Conservation (phyloP, 2,888 invertebrate genomes). For the Chrysotoxum bicinctum region DNA sequence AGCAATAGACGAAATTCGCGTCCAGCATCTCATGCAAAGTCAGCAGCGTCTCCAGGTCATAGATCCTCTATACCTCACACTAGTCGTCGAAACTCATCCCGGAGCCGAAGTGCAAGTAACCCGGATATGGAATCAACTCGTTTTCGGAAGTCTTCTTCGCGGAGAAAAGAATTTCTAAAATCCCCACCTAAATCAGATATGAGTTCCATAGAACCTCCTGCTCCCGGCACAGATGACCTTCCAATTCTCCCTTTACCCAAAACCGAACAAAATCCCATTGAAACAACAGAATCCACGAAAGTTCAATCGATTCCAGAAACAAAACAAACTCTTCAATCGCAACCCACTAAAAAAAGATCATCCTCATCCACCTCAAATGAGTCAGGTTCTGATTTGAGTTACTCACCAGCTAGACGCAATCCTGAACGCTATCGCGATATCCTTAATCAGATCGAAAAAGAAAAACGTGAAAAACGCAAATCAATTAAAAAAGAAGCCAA, state of each 20-base stretch:
- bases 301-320: constrained; percentile 53
- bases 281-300: not conserved
- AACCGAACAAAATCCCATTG: constrained; percentile 7
- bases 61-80: constrained; percentile 18
- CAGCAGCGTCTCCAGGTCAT: not conserved
- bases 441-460: constrained; percentile 84
- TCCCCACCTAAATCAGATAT: constrained; percentile 55
- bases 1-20: constrained; percentile 45
- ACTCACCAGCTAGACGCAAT: constrained; percentile 87
- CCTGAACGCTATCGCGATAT: constrained; percentile 87
- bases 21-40: not conserved
- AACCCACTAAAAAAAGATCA: constrained; percentile 72
- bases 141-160: constrained; percentile 58
- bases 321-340: constrained; percentile 41
- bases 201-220: constrained; percentile 32
- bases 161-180: constrained; percentile 72
- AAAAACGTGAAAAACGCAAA: constrained; percentile 82
- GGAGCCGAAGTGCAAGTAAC: constrained; percentile 52
- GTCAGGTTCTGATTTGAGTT: constrained; percentile 83
- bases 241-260: constrained; percentile 19
- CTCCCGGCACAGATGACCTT: constrained; percentile 44
- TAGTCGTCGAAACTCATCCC: constrained; percentile 25
- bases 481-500: constrained; percentile 75
- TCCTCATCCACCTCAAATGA: constrained; percentile 77
- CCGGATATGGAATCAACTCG: constrained; percentile 25